Conservation (phyloP, 2,113 vertebrate genomes). For the Zosterops pallidus region DNA sequence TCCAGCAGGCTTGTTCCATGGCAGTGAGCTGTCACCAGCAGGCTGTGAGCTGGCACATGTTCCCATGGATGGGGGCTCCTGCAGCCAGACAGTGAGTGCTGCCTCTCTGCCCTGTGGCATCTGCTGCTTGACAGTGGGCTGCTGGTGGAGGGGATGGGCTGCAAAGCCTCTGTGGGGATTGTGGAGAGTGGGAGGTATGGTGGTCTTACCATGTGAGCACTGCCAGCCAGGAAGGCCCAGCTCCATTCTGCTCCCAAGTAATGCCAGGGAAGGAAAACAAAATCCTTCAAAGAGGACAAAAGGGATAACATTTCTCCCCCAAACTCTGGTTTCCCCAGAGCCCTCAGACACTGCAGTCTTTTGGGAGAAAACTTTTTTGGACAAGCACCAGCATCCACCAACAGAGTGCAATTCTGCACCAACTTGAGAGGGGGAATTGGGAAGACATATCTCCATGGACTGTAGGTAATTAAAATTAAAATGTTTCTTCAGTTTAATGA, state of each 20-base stretch:
- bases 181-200: neutral
- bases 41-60: neutral
- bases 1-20: neutral
- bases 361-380: neutral
- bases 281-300: neutral
- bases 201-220: neutral
- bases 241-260: neutral
- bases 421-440: fast-evolving
- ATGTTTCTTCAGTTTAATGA: neutral
- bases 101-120: neutral
- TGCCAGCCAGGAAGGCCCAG: neutral
- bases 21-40: neutral
- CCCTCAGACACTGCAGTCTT: neutral
- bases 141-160: neutral
- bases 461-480: neutral
- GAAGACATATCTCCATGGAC: neutral
- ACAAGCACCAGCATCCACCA: neutral
- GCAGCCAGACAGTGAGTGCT: neutral
- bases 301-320: fast-evolving
- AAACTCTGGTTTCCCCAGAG: neutral
- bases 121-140: neutral
- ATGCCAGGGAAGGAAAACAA: neutral
- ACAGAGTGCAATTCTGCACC: neutral
- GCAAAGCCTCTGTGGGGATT: neutral
- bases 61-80: neutral